Percentiles rank a stretch among this genome's conserved stretches.
Evolutionary conservation across 2,888 invertebrate species (phyloP).

Genomic region (Monochamus alternatus): DNA sequence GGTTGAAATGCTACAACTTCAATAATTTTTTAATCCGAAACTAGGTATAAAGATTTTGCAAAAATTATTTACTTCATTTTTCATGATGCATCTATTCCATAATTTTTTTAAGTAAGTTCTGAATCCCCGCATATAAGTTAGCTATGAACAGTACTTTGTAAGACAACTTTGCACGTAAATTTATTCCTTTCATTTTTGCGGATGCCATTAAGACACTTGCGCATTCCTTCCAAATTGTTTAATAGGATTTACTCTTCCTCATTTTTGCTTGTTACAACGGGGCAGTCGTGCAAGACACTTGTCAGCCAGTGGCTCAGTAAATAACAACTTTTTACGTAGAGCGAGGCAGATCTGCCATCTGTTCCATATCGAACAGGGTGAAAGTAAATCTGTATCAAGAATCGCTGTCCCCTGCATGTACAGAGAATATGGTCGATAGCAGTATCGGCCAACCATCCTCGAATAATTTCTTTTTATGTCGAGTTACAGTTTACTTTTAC

Average conservation of each 20-base stretch:
- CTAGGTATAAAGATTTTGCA: too few relatives aligned
- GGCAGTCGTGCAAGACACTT: background rate
- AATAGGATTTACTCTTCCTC: slow-evolving; percentile 4
- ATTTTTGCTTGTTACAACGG: background rate
- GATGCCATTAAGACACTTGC: background rate
- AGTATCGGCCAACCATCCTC: background rate
- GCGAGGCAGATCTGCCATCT: background rate
- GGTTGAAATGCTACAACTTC: too few relatives aligned
- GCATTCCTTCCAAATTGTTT: background rate
- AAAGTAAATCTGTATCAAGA: slow-evolving; percentile 34
- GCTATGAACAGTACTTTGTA: too few relatives aligned
- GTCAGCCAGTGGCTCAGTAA: background rate
- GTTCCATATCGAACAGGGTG: slow-evolving; percentile 25
- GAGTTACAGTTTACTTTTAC: slow-evolving; percentile 42
- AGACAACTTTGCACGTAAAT: too few relatives aligned
- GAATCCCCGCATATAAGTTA: too few relatives aligned
- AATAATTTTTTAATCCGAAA: too few relatives aligned
- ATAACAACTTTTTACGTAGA: background rate
- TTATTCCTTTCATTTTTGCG: background rate
- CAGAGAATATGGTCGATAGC: slow-evolving; percentile 16
- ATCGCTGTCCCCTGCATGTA: background rate
- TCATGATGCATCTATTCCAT: too few relatives aligned
- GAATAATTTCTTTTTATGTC: slow-evolving; percentile 41
- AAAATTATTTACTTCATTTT: too few relatives aligned
- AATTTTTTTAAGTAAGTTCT: too few relatives aligned